These are phyloP conservation scores for Zoroaster sp. DNA, from an alignment of 53 echinoderm and acorn worm species.

Conservation along the genomic window DNA sequence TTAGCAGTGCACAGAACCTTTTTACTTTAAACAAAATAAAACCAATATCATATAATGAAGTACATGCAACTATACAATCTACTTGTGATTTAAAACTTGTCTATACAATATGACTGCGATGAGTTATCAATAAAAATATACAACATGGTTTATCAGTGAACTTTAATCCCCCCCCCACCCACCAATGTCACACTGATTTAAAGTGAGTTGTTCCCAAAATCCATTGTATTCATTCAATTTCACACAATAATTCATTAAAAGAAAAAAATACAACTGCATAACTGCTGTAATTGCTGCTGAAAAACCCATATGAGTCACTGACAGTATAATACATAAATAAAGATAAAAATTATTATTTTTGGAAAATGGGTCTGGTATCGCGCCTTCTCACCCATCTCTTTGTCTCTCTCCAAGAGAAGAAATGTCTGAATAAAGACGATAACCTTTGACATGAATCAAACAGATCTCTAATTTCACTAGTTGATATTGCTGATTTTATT, in stretches of 20 bases:
- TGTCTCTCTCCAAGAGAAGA: too few species aligned
- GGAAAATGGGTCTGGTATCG: too few species aligned
- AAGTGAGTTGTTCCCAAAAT: neutral
- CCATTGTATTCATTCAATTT: neutral
- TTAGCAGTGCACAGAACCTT: neutral
- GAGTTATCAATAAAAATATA: slow-evolving; percentile 28
- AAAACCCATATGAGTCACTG: too few species aligned
- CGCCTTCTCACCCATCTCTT: too few species aligned
- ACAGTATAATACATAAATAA: too few species aligned
- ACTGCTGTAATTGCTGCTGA: too few species aligned
- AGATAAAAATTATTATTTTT: too few species aligned
- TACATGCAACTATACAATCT: slow-evolving; percentile 31
- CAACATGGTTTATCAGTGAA: neutral
- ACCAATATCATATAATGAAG: neutral
- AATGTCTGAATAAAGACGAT: too few species aligned
- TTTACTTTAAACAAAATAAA: neutral
- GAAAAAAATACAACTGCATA: too few species aligned
- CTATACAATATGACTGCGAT: neutral
- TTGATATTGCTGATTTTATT: too few species aligned
- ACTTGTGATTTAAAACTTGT: neutral
- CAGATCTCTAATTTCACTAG: too few species aligned
- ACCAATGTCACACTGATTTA: neutral
- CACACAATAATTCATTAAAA: neutral
- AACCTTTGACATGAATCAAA: too few species aligned
- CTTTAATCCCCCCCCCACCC: neutral